Percentiles rank a stretch among this genome's conserved stretches.
Conservation (phyloP, 2,113 vertebrate genomes). For the Mustela lutreola region DNA sequence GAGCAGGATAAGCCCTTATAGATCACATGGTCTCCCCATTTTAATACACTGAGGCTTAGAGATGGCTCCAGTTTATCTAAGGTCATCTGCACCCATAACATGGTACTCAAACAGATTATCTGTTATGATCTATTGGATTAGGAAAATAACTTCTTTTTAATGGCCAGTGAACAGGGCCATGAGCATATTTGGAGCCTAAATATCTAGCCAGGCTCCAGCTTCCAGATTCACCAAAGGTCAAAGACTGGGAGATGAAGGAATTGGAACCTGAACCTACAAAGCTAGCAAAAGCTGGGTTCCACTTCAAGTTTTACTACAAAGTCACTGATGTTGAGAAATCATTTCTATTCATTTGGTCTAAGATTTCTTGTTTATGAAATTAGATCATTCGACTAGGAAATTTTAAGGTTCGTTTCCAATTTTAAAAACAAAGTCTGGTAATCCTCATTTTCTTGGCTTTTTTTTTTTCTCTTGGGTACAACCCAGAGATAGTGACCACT, state of each 20-base stretch:
- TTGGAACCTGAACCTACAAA: not conserved
- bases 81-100: not conserved
- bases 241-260: not conserved
- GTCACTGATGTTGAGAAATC: not conserved
- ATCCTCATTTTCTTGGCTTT: constrained; percentile 2
- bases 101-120: not conserved
- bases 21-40: not conserved
- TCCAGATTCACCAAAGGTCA: not conserved
- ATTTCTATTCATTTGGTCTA: not conserved
- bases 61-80: not conserved
- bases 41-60: not conserved
- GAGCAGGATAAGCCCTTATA: not conserved
- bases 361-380: not conserved
- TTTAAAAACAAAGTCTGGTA: constrained; percentile 23
- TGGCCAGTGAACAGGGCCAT: not conserved
- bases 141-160: constrained; percentile 4
- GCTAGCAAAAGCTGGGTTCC: not conserved
- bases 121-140: not conserved
- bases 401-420: not conserved
- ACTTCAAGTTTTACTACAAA: not conserved
- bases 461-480: not conserved
- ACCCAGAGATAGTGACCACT: constrained; percentile 54
- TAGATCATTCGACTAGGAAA: not conserved
- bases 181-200: not conserved
- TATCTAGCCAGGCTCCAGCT: not conserved